phyloP scores from a whole-genome alignment of 2,888 invertebrate species.

The Phoenoteleia sp. region DNA sequence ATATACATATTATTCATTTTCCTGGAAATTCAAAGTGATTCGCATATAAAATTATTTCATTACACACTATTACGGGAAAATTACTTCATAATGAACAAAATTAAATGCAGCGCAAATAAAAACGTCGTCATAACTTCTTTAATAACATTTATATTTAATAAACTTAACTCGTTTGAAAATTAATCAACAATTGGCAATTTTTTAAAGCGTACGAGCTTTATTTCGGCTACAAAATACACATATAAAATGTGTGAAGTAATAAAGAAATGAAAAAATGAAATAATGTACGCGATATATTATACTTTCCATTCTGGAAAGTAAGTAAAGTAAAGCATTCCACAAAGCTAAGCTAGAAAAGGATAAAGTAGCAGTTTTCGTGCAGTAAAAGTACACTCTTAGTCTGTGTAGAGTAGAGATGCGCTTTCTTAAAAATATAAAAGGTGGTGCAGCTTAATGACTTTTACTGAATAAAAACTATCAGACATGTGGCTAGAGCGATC shows the following conservation, averaged over 20 bases:
- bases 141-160: not conserved
- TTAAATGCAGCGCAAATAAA: not conserved
- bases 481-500: not conserved
- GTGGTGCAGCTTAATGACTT: slow-evolving; percentile 23
- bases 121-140: not conserved
- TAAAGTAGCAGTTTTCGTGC: slow-evolving; percentile 20
- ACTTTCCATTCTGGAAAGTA: slow-evolving; percentile 33
- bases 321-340: slow-evolving; percentile 38
- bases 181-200: slow-evolving; percentile 9
- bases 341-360: slow-evolving; percentile 39
- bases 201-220: not conserved
- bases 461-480: slow-evolving; percentile 5
- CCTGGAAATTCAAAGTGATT: not conserved
- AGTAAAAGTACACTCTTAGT: not conserved
- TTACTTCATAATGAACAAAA: not conserved
- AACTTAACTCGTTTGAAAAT: slow-evolving; percentile 2
- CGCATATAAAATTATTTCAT: not conserved
- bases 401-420: not conserved
- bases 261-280: slow-evolving; percentile 33
- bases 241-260: slow-evolving; percentile 16
- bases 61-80: not conserved
- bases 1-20: no score
- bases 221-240: not conserved
- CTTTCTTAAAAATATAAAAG: slow-evolving; percentile 34
- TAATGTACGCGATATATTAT: slow-evolving; percentile 23